These are phyloP conservation scores for Eubasilissa splendida DNA, from an alignment of 2,888 invertebrate genomes.

Conservation along the genomic window DNA sequence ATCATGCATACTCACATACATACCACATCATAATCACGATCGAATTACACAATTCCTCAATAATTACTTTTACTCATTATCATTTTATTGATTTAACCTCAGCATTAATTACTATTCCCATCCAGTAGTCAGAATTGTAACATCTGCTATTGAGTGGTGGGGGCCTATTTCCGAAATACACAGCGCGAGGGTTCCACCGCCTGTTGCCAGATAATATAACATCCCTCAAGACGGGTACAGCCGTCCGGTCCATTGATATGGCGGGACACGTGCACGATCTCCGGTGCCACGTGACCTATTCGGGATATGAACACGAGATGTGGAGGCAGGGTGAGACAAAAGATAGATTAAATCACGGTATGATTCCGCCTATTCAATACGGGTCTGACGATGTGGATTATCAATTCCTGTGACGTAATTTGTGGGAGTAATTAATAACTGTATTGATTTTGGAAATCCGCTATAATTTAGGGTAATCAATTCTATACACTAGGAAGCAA, in stretches of 20 bases:
- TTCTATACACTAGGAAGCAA: too few species aligned
- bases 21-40: background rate
- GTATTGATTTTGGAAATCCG: too few species aligned
- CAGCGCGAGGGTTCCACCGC: slow-evolving; percentile 20
- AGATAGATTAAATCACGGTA: slow-evolving; percentile 37
- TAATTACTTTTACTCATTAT: too few species aligned
- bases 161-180: slow-evolving; percentile 21
- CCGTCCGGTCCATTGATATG: slow-evolving; percentile 48
- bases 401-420: slow-evolving; percentile 21
- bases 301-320: slow-evolving; percentile 31
- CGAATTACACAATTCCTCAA: too few species aligned
- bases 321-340: slow-evolving; percentile 32
- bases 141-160: slow-evolving; percentile 42
- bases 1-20: background rate
- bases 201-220: slow-evolving; percentile 42
- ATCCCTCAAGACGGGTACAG: slow-evolving; percentile 38
- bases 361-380: slow-evolving; percentile 29
- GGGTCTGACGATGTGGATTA: background rate
- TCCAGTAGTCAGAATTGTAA: slow-evolving; percentile 7
- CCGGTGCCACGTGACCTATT: slow-evolving; percentile 46
- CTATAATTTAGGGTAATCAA: too few species aligned
- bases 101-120: slow-evolving; percentile 39
- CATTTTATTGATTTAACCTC: background rate
- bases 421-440: too few species aligned
- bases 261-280: slow-evolving; percentile 49